These are phyloP conservation scores for Isoperla grammatica DNA, from an alignment of 2,888 invertebrate genomes.

Conservation along the genomic window DNA sequence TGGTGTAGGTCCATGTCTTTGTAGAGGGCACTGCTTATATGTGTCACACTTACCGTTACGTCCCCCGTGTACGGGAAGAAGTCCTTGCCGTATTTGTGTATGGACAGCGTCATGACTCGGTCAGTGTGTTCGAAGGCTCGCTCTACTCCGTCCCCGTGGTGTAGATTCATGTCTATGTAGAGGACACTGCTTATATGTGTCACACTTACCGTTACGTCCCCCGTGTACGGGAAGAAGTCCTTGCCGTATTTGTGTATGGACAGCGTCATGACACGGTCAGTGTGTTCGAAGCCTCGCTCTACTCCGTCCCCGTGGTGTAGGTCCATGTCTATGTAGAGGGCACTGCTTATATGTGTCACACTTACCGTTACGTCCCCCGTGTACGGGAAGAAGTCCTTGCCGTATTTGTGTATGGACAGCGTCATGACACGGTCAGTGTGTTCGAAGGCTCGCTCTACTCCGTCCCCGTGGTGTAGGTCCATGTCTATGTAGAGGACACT, in stretches of 20 bases:
- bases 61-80: conserved; percentile 97
- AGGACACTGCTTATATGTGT: conserved; percentile 96
- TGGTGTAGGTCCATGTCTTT: conserved; percentile 99
- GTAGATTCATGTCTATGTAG: conserved; percentile 99
- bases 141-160: conserved; percentile 99
- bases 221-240: conserved; percentile 98
- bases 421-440: conserved; percentile 99
- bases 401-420: conserved; percentile 98
- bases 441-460: conserved; percentile 99
- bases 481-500: conserved; percentile 98
- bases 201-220: conserved; percentile 82
- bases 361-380: conserved; percentile 84
- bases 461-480: conserved; percentile 99
- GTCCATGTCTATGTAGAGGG: conserved; percentile 97
- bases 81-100: conserved; percentile 95
- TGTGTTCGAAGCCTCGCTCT: conserved; percentile 98
- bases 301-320: conserved; percentile 99
- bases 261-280: conserved; percentile 99
- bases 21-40: conserved; percentile 93
- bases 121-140: conserved; percentile 99
- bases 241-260: conserved; percentile 97
- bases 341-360: conserved; percentile 96
- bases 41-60: conserved; percentile 89
- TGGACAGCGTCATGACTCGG: conserved; percentile 98
- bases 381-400: conserved; percentile 94